Evolutionary conservation across 2,797 vertebrate genomes (phyloP), one percentile per base, ranked within the genome.

Genomic region (Alcedo atthis): DNA sequence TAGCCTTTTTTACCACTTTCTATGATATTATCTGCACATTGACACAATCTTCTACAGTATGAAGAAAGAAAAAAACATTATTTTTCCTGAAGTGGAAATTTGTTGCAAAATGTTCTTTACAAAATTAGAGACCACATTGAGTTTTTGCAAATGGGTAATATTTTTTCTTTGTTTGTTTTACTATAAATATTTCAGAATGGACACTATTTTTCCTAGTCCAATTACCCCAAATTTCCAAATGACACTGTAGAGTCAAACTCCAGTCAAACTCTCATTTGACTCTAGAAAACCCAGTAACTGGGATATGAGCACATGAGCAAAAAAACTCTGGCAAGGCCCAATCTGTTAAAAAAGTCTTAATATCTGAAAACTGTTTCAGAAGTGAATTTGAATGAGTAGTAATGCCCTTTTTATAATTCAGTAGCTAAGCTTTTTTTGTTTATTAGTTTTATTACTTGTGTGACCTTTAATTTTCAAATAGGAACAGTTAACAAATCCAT

Each of bases 401-500:
- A 90, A 85, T 54, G 15, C 4, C 2, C 4, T 30, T 87, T 87
- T 82, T 51, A 87, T 87, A 91, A 88, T 77, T 92, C 64, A 71
- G 37, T 46, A 35, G 21, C 26, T 73, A 69, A 86, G 9, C 68
- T 66, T 76, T 88, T 68, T 73, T 77, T 87, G 73, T 87, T 91
- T 95, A 85, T 94, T 83, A 76, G 20, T 43, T 90, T 87, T 81
- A 74, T 87, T 86, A 55, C 32, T 82, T 84, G 42, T 45, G 42
- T 88, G 71, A 91, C 80, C 77, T 94, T 92, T 94, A 54, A 33
- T 42, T 95, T 81, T 85, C 59, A 81, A 89, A 91, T 17, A 67
- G 43, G 46, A 88, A 53, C 63, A 81, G 46, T 90, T 83, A 93
- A 33, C 57, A 94, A 95, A 95, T 93, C 59, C 9, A 2, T 43